A percentile compares a stretch with the other conserved stretches of the same genome.
Conservation (phyloP, 2,113 vertebrate species). For the Eira barbara region DNA sequence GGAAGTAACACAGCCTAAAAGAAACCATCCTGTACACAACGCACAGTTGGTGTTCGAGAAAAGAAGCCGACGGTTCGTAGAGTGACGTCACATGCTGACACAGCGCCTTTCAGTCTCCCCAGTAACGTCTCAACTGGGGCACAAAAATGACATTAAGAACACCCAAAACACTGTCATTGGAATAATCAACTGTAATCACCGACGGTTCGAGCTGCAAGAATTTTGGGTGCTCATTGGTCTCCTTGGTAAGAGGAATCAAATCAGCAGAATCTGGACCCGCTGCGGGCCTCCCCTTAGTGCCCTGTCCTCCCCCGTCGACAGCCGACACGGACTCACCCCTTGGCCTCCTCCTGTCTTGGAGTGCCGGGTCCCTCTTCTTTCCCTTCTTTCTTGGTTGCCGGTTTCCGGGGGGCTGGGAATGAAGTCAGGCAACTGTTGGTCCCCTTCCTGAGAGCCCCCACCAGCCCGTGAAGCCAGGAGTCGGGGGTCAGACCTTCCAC, state of each 20-base stretch:
- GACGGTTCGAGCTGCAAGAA: background rate
- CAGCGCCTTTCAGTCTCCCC: no score
- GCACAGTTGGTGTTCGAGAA: no score
- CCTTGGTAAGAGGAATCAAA: no score
- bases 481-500: background rate
- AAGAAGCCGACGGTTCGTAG: no score
- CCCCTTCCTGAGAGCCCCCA: background rate
- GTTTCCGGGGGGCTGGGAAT: slow-evolving; percentile 86
- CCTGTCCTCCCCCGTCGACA: background rate
- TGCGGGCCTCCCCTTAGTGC: no score
- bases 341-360: background rate
- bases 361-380: background rate
- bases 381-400: slow-evolving; percentile 59
- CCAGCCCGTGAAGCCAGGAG: background rate
- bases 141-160: background rate
- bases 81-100: no score
- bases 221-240: rapidly evolving
- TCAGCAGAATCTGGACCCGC: background rate
- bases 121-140: no score
- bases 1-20: no score
- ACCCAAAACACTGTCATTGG: background rate
- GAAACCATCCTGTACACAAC: no score
- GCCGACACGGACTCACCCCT: slow-evolving; percentile 32
- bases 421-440: background rate
- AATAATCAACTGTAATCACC: background rate